Evolutionary conservation across 2,888 invertebrate species (phyloP), one percentile per base, ranked within the genome.

Genomic region (Acronicta psi): DNA sequence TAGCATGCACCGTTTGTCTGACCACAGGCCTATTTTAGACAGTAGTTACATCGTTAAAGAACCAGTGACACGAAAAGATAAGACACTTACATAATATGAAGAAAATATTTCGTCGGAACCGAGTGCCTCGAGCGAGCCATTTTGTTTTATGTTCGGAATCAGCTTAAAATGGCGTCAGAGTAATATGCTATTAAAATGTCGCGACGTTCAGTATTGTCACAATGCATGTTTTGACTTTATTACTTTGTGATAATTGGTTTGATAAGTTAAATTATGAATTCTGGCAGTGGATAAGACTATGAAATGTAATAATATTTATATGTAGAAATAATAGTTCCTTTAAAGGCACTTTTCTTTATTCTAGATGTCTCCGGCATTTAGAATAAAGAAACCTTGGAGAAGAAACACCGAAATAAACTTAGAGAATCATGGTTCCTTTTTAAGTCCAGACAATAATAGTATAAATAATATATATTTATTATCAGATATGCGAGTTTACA

Each of bases 41-140:
- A 43, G 29, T 1, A 3, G 38, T 57, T 17, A 38, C 34, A 25
- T 37, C n/a, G n/a, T 31, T 37, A 29, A 17, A 16, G 13, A 50
- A 37, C 7, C 20, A 31, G 40, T 31, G 23, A 45, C 49, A 31
- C 36, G 11, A 25, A 17, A n/a, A 18, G 65, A 69, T 69, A 62
- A 62, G 42, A 40, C 20, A 13, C 20, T n/a, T 14, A 42, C 13
- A 31, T 34, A 29, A 18, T 52, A 43, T 20, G 36, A 43, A 41
- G 40, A 25, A 23, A 25, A 42, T 14, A 42, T 42, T 47, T 43
- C 16, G 29, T 10, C 16, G 29, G 51, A 43, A 55, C 36, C 38
- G 40, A 29, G 5, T 31, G 67, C 65, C 66, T 58, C 17, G 40
- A 59, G 71, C 71, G 37, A 58, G 18, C 41, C 57, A 45, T 52